These are phyloP conservation scores for Pocillopora grandis DNA, from an alignment of 92 coral and sea anemone species.

Conservation along the genomic window DNA sequence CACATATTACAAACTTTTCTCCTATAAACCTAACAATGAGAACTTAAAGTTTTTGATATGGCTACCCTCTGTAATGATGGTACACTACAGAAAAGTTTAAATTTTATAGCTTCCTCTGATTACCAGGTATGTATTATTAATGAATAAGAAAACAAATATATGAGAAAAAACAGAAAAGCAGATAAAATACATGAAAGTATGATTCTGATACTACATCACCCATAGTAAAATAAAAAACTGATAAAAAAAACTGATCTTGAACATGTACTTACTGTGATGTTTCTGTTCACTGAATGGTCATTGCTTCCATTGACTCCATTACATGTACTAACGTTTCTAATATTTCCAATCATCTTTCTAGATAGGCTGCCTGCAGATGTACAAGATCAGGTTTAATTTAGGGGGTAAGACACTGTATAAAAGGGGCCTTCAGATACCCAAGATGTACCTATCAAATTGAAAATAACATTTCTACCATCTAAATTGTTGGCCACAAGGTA, in stretches of 20 bases:
- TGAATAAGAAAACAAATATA: too few relatives aligned
- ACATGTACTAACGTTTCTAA: constrained; percentile 23
- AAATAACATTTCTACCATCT: too few relatives aligned
- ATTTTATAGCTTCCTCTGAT: too few relatives aligned
- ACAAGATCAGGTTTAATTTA: background rate
- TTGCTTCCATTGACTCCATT: constrained; percentile 29
- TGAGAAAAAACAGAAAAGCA: too few relatives aligned
- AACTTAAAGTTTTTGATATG: background rate
- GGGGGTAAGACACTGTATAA: background rate
- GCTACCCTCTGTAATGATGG: too few relatives aligned
- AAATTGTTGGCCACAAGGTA: too few relatives aligned
- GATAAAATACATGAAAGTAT: too few relatives aligned
- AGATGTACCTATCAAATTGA: too few relatives aligned
- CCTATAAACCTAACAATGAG: background rate
- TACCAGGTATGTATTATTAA: too few relatives aligned
- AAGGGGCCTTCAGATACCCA: background rate
- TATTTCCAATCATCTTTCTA: constrained; percentile 70
- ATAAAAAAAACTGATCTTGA: background rate
- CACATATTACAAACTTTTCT: background rate
- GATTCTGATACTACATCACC: too few relatives aligned
- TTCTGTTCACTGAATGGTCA: constrained; percentile 47
- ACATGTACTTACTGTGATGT: constrained; percentile 58
- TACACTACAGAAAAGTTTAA: too few relatives aligned
- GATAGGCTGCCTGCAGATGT: background rate
- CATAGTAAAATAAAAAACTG: too few relatives aligned